phyloP scores from a whole-genome alignment of 2,888 invertebrate genomes.

The Drosophila meridionalis region DNA sequence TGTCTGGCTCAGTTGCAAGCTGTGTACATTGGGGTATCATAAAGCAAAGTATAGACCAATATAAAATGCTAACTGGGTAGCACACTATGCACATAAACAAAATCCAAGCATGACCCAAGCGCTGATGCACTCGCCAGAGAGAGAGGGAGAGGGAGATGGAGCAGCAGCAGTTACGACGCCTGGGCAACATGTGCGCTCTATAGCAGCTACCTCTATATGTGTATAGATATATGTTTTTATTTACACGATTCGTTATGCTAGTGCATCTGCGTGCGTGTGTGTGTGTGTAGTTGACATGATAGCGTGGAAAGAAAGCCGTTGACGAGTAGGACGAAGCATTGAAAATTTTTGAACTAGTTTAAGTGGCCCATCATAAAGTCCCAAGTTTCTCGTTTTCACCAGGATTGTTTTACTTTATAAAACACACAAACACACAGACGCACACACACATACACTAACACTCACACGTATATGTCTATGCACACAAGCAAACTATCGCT shows the following conservation, averaged over 20 bases:
- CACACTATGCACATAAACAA: constrained; percentile 75
- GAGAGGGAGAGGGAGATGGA: background rate
- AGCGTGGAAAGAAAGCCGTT: constrained; percentile 68
- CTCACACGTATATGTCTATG: constrained; percentile 9
- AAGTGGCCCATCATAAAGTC: constrained; percentile 81
- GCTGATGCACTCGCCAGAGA: constrained; percentile 29
- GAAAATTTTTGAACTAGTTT: constrained; percentile 80
- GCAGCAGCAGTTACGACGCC: constrained; percentile 16
- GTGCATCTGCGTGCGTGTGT: constrained; percentile 36
- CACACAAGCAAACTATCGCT: constrained; percentile 64
- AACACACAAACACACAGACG: constrained; percentile 53
- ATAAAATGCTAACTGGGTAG: constrained; percentile 75
- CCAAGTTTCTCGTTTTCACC: constrained; percentile 80
- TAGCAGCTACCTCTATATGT: constrained; percentile 30
- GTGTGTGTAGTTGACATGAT: constrained; percentile 69
- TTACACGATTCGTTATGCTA: constrained; percentile 68
- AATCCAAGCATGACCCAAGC: constrained; percentile 51
- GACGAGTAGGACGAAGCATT: constrained; percentile 68
- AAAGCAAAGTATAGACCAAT: constrained; percentile 79
- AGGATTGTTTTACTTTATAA: constrained; percentile 81
- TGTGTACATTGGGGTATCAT: constrained; percentile 77
- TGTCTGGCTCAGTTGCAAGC: constrained; percentile 5
- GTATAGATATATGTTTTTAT: constrained; percentile 66
- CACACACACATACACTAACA: constrained; percentile 25
- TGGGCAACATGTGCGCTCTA: constrained; percentile 31